Percentiles rank a stretch among this genome's conserved stretches.
Evolutionary conservation across 1,140 invertebrate species (phyloP).

Genomic region (Brachionus sp.): DNA sequence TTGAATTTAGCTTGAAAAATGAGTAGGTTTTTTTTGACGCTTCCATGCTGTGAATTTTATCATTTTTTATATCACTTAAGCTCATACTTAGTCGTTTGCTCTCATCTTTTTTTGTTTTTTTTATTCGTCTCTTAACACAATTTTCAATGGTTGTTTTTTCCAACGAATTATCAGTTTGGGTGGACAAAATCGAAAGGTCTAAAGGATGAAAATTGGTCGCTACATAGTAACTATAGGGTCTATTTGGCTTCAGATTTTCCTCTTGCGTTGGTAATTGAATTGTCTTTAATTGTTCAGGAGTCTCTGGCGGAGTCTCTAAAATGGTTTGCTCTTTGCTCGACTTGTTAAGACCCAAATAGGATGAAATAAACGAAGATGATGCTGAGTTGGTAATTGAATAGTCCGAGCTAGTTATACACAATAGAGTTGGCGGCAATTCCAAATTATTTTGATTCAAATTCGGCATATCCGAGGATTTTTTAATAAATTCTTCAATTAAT

Average conservation of each 20-base stretch:
- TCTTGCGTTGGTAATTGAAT: background rate
- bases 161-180: background rate
- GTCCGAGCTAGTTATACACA: background rate
- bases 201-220: slow-evolving; percentile 42
- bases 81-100: slow-evolving; percentile 17
- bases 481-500: slow-evolving; percentile 40
- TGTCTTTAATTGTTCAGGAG: background rate
- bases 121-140: background rate
- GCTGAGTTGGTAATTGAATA: background rate
- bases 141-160: background rate
- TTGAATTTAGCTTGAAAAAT: slow-evolving; percentile 18
- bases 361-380: slow-evolving; percentile 9
- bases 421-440: background rate
- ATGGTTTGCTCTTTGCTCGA: background rate
- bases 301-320: slow-evolving; percentile 26
- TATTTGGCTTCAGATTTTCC: background rate
- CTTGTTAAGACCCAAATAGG: background rate
- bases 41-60: background rate
- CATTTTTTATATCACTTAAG: slow-evolving; percentile 3
- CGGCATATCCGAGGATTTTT: background rate
- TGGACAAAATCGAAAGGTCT: background rate
- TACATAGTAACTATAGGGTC: slow-evolving; percentile 39
- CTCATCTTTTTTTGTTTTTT: slow-evolving; percentile 5
- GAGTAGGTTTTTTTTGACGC: background rate
- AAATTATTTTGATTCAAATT: background rate